Base-by-base conservation (phyloP, 1,140 invertebrate species). In the Brachionus rotundiformis region DNA sequence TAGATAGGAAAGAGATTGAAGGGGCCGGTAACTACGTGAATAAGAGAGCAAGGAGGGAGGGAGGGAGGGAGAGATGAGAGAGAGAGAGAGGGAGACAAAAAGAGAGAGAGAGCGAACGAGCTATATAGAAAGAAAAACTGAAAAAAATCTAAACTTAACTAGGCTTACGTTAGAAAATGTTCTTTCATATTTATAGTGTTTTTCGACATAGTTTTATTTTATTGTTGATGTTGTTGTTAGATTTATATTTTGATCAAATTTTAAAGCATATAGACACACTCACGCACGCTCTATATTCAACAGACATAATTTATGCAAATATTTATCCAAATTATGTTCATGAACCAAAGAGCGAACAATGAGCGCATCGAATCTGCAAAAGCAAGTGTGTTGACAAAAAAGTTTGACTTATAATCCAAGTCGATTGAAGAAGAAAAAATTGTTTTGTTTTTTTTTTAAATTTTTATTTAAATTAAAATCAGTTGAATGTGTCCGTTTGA, bases 121-220 rank as follows among this genome's bases (percentile, higher is more conserved):
- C 25, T 25, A 25, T 54, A 44, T 1, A 77, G 73, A 59, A 44
- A 77, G 73, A 79, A 63, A 79, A 79, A 59, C 59, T 79, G 29
- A 41, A 79, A 79, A 54, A 79, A 63, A 59, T 59, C 44, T 79
- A 79, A 79, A 79, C 76, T 79, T 54, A 63, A 54, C 47, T 79
- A 79, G 76, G 76, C 76, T 79, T 79, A 79, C 59, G 76, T 63
- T 79, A 79, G 76, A 79, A 79, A 79, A 79, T 79, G 76, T 79
- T 79, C 47, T 54, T 79, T 79, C 76, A 59, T 79, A 79, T 79
- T 79, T 79, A 79, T 79, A 79, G 76, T 79, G 76, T 79, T 79
- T 79, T 79, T 79, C 59, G 68, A 73, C 68, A 73, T 73, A 73
- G 68, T 73, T 73, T 73, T 73, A 44, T 73, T 44, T 73, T 73